phyloP scores from a whole-genome alignment of 2,113 vertebrate species.

The Apeltes quadracus region DNA sequence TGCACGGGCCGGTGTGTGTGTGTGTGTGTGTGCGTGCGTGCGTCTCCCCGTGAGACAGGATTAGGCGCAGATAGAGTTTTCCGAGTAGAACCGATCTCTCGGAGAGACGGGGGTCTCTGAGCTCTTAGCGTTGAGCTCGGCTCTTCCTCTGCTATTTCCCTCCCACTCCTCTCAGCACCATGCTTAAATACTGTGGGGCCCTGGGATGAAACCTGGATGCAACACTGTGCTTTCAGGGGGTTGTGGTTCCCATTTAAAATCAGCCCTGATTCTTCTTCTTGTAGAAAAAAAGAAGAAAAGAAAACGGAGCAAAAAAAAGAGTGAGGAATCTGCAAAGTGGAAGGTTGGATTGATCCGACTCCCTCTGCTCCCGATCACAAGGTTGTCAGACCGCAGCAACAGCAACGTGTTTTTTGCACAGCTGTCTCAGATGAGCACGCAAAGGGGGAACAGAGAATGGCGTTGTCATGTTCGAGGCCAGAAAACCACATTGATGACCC shows the following conservation, averaged over 20 bases:
- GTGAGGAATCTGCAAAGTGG: constrained; percentile 30
- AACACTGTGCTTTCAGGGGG: constrained; percentile 24
- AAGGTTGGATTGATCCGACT: constrained; percentile 22
- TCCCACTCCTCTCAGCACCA: constrained; percentile 44
- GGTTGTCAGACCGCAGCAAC: constrained; percentile 28
- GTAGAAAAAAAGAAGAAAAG: background rate
- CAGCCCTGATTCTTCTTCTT: constrained; percentile 16
- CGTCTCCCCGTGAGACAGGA: constrained; percentile 62
- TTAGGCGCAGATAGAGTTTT: constrained; percentile 73
- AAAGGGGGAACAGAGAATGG: constrained; percentile 30
- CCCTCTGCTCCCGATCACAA: constrained; percentile 16
- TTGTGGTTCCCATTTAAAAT: constrained; percentile 51
- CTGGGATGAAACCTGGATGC: constrained; percentile 54
- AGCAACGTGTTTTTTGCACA: constrained; percentile 18
- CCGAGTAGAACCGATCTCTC: constrained; percentile 67
- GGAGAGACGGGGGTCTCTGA: constrained; percentile 64
- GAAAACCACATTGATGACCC: constrained; percentile 31
- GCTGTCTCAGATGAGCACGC: constrained; percentile 2
- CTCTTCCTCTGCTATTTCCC: constrained; percentile 40
- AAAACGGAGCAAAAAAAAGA: background rate
- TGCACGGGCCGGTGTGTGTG: constrained; percentile 48
- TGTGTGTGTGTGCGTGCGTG: constrained; percentile 55
- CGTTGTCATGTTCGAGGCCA: constrained; percentile 51
- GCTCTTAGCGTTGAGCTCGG: constrained; percentile 56
- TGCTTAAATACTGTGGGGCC: constrained; percentile 49